Evolutionary conservation across 1,140 invertebrate genomes (phyloP).

Genomic region (Pemphigus obesinymphae): DNA sequence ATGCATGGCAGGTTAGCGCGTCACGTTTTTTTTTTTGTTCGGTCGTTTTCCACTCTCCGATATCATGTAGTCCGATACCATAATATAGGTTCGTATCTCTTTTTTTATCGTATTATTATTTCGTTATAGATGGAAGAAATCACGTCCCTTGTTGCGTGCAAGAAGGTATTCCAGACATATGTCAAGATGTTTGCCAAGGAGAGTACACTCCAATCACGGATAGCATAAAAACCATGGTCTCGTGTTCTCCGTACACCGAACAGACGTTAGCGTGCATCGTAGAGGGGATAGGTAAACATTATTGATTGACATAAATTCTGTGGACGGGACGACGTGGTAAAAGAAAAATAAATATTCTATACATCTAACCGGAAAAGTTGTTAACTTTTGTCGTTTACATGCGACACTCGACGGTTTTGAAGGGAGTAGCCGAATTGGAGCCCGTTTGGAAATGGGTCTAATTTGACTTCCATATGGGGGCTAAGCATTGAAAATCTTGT

Average conservation of each 20-base stretch:
- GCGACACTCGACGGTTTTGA: background rate
- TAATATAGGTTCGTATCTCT: background rate
- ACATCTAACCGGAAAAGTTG: no score
- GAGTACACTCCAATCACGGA: conserved; percentile 78
- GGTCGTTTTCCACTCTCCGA: background rate
- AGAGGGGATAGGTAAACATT: conserved; percentile 66
- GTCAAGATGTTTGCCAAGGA: conserved; percentile 77
- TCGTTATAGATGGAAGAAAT: conserved; percentile 64
- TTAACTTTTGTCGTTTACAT: background rate
- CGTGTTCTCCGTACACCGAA: conserved; percentile 75
- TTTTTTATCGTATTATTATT: background rate
- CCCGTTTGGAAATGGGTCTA: no score
- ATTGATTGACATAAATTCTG: conserved; percentile 4
- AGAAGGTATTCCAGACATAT: conserved; percentile 73
- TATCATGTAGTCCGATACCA: no score
- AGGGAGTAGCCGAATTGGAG: no score
- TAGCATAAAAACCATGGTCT: conserved; percentile 75
- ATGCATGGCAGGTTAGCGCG: conserved; percentile 54
- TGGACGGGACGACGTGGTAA: background rate
- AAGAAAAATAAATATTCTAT: background rate
- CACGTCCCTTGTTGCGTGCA: conserved; percentile 77
- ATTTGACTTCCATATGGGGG: no score
- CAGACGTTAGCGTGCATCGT: conserved; percentile 74
- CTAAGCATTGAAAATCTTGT: no score
- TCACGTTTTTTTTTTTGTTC: background rate